Evolutionary conservation across 1,140 invertebrate genomes (phyloP), one percentile per base, ranked within the genome.

Genomic region (Pseudomyrmex pallidus): DNA sequence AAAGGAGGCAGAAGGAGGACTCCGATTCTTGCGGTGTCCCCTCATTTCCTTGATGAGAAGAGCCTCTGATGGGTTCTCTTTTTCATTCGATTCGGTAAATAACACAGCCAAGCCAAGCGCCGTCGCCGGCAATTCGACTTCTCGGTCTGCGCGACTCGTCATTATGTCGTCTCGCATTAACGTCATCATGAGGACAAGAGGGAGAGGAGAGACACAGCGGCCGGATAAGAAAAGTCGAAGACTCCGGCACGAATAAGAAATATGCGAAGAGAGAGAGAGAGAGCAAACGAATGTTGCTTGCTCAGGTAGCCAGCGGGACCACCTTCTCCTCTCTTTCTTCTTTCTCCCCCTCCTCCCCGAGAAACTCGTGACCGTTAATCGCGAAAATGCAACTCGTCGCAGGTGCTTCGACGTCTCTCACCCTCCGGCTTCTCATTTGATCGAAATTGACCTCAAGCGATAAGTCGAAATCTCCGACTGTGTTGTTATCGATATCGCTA

Each of bases 11-110:
- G 20, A 12, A 9, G 2, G 52, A 63, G 50, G 52, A 48, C 22
- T 72, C 66, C 66, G 73, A 86, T 77, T 66, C 0, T 48, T 35
- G 67, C 61, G 64, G 67, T 76, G 76, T 74, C 64, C 52, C 17
- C 61, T 87, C 86, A 62, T 83, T 85, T 68, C 56, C 61, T 67
- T 48, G 86, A 83, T 56, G 86, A 85, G 66, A n/a, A n/a, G 48
- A n/a, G 50, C 35, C 35, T 48, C 57, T 68, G 86, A 88, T 59
- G 83, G 77, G 48, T 4, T 59, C 73, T 87, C 83, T 88, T 88
- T 88, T 88, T 87, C 86, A 68, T 87, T 87, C 86, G 86, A 88
- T 88, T 88, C 87, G 83, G 73, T 78, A 74, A 87, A 85, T 56
- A 85, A 83, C 83, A 44, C 62, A 67, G 56, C 35, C 20, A 62